Evolutionary conservation across 2,113 vertebrate genomes (phyloP), one percentile per base, ranked within the genome.

Genomic region (Nematolebias whitei): DNA sequence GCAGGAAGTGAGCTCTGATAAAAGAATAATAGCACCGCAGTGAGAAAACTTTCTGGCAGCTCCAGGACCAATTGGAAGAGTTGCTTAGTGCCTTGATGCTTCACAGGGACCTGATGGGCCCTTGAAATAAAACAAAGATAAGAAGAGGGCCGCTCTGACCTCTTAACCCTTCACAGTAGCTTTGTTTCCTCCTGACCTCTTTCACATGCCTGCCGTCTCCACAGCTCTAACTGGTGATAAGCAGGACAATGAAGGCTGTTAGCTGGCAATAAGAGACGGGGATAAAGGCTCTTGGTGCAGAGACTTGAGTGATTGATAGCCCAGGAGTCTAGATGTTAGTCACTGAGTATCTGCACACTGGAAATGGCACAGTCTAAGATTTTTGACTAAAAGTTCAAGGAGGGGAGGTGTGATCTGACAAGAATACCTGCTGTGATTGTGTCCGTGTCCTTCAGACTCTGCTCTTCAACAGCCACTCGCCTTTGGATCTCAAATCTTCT

Each of bases 401-500:
- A 15, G 8, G 40, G 22, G 8, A 23, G 44, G 48, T 22, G 26
- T 16, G 29, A 18, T 16, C 2, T 0, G 15, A 12, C 2, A 2
- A 11, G 18, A 20, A 0, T 88, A 94, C 93, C 93, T 90, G 92
- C 90, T 6, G 93, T 93, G 47, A 92, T 75, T 0, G 85, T 89
- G 65, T 92, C 90, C 38, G 78, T 73, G 44, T 92, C 85, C 71
- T 86, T 88, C 13, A 88, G 47, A 10, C 84, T 82, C 14, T 86
- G 87, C 48, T 90, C 89, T 47, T 93, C 87, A 0, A 93, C 70
- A 3, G 61, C 84, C 0, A 73, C 50, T 56, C 88, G 76, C 75
- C 61, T 80, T 82, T 93, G 92, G 67, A 94, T 92, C 54, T 94
- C 93, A 39, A 93, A 94, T 1, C 93, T 87, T 12, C 93, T 75